These are phyloP conservation scores for Colaptes auratus DNA, from an alignment of 2,113 vertebrate genomes.

Conservation along the genomic window DNA sequence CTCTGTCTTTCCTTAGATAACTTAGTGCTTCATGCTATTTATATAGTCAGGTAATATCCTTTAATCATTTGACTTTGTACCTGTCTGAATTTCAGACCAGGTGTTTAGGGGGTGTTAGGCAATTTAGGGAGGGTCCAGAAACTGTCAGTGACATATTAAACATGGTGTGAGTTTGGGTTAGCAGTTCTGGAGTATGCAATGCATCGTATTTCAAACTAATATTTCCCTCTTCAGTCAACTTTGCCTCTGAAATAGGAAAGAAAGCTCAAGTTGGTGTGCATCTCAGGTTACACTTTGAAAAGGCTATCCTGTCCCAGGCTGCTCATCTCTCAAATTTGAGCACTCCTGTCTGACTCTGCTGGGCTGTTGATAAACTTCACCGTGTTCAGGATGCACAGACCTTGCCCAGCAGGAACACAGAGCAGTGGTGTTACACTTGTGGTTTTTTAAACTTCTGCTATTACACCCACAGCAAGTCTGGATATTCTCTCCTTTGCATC, in stretches of 20 bases:
- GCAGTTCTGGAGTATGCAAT: neutral
- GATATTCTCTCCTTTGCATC: neutral
- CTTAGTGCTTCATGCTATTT: neutral
- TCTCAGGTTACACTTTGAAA: neutral
- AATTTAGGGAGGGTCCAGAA: neutral
- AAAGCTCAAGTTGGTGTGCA: neutral
- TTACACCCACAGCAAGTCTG: neutral
- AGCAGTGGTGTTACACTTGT: accelerated
- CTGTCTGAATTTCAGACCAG: neutral
- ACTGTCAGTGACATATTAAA: neutral
- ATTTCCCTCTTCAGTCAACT: neutral
- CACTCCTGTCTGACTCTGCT: neutral
- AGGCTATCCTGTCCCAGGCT: neutral
- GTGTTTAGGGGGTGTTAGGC: neutral
- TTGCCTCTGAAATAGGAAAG: neutral
- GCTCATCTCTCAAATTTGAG: neutral
- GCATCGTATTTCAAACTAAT: neutral
- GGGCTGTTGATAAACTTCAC: neutral
- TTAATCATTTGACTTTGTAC: neutral
- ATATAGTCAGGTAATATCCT: neutral
- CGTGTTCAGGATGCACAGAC: neutral
- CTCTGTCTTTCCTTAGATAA: neutral
- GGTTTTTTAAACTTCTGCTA: neutral
- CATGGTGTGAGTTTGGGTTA: neutral
- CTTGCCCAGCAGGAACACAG: neutral